Evolutionary conservation across 1,140 invertebrate genomes (phyloP).

Genomic region (Ladona fulva): DNA sequence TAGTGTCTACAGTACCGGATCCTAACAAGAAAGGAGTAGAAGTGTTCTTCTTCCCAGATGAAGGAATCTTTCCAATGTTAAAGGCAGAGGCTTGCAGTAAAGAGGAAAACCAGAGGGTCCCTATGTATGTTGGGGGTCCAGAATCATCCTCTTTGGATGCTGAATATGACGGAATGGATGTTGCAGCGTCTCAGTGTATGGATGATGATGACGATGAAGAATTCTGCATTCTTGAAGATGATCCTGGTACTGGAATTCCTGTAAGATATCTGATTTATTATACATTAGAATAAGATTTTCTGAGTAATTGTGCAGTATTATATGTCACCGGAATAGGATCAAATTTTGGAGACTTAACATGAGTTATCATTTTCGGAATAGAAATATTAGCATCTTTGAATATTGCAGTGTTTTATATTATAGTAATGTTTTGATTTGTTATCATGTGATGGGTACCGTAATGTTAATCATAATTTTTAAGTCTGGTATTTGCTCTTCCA

Average conservation of each 20-base stretch:
- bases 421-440: too few species aligned
- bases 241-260: slow-evolving; percentile 59
- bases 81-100: slow-evolving; percentile 28
- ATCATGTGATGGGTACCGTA: too few species aligned
- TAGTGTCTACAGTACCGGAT: background rate
- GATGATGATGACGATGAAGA: slow-evolving; percentile 40
- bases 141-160: background rate
- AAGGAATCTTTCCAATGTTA: slow-evolving; percentile 37
- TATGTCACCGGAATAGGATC: too few species aligned
- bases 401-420: too few species aligned
- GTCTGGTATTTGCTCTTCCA: too few species aligned
- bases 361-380: too few species aligned
- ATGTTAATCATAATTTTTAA: too few species aligned
- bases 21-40: slow-evolving; percentile 43
- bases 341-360: too few species aligned
- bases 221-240: slow-evolving; percentile 73
- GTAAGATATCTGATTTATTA: too few species aligned
- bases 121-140: background rate
- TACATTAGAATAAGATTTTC: too few species aligned
- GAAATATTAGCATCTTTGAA: too few species aligned
- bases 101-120: slow-evolving; percentile 20
- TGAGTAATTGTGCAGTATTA: too few species aligned
- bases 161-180: slow-evolving; percentile 1
- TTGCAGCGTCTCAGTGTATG: background rate
- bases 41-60: slow-evolving; percentile 76